These are phyloP conservation scores for Trissolcus brochymenae DNA, from an alignment of 2,888 invertebrate species.

Conservation along the genomic window DNA sequence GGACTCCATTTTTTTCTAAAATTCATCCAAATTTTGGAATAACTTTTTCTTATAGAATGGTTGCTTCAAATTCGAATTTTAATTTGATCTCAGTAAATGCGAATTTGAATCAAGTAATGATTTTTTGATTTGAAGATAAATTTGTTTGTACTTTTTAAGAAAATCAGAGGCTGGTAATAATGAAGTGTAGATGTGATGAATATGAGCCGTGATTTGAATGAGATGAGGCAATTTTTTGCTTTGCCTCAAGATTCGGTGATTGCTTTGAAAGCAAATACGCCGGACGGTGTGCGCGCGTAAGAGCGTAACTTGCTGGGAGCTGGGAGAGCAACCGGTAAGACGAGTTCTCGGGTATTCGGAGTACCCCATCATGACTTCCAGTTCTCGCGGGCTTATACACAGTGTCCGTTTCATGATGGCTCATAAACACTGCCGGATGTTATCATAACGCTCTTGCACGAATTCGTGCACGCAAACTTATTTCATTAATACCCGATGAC, in stretches of 20 bases:
- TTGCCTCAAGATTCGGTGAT: neutral
- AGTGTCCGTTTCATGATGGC: slow-evolving; percentile 36
- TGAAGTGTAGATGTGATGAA: neutral
- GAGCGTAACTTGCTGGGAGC: slow-evolving; percentile 23
- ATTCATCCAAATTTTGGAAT: no score
- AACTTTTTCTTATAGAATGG: no score
- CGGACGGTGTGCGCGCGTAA: slow-evolving; percentile 16
- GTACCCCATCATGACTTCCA: slow-evolving; percentile 44
- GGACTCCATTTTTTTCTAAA: no score
- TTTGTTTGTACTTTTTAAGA: neutral
- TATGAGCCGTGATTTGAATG: slow-evolving; percentile 10
- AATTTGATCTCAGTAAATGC: no score
- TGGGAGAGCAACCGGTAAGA: slow-evolving; percentile 53
- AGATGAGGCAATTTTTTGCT: neutral
- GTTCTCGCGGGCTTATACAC: slow-evolving; percentile 37
- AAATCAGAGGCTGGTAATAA: neutral
- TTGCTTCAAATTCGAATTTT: no score
- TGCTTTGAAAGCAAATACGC: slow-evolving; percentile 43
- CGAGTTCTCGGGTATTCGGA: slow-evolving; percentile 45
- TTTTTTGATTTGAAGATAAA: neutral
- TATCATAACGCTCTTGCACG: slow-evolving; percentile 47
- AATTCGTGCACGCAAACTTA: slow-evolving; percentile 46
- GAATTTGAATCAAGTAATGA: no score
- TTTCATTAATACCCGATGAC: slow-evolving; percentile 24
- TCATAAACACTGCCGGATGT: slow-evolving; percentile 53